phyloP scores from a whole-genome alignment of 1,140 invertebrate species.

The Homalodisca vitripennis region DNA sequence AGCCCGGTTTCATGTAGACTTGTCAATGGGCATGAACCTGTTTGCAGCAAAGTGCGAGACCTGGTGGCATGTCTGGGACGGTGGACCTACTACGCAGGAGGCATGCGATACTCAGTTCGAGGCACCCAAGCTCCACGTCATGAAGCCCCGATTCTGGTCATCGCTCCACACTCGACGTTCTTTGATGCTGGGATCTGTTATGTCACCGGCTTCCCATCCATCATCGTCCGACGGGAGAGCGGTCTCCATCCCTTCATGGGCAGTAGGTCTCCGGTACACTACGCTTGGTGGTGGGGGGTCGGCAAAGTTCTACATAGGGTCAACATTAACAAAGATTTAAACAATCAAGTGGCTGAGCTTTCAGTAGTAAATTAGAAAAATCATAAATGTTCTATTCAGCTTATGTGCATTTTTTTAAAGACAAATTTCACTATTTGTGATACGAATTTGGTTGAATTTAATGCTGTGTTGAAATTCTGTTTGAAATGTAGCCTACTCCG shows the following conservation, averaged over 20 bases:
- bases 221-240: slow-evolving; percentile 76
- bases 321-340: no score
- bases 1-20: no score
- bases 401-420: no score
- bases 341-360: no score
- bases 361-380: no score
- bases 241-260: slow-evolving; percentile 75
- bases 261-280: slow-evolving; percentile 64
- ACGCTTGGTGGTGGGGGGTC: slow-evolving; percentile 18
- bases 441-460: no score
- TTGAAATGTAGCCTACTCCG: no score
- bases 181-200: slow-evolving; percentile 81
- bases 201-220: slow-evolving; percentile 72
- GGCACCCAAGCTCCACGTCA: slow-evolving; percentile 67
- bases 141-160: slow-evolving; percentile 81
- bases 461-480: no score
- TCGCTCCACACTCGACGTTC: slow-evolving; percentile 84
- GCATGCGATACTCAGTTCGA: slow-evolving; percentile 74
- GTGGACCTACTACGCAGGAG: slow-evolving; percentile 69
- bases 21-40: no score
- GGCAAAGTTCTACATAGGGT: no score
- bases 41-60: slow-evolving; percentile 33
- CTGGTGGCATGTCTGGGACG: slow-evolving; percentile 57
- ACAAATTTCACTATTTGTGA: no score
- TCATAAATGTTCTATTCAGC: no score